These are phyloP conservation scores for Eugnorisma glareosa DNA, from an alignment of 2,888 invertebrate genomes.

Conservation along the genomic window DNA sequence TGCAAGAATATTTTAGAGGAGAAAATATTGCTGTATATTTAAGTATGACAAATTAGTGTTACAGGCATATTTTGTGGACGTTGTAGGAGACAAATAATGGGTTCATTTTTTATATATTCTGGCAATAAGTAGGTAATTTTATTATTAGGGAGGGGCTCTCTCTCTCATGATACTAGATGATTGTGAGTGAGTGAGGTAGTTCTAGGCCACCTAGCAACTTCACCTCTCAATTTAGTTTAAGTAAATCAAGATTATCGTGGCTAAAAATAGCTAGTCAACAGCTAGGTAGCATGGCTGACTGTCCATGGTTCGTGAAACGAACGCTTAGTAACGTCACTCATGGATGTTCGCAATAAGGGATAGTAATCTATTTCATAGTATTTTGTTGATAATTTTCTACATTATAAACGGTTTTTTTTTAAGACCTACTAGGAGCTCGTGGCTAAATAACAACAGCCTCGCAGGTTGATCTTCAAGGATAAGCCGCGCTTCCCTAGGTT, in stretches of 20 bases:
- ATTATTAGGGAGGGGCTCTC: not conserved
- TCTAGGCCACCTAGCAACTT: not conserved
- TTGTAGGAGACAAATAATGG: constrained; percentile 10
- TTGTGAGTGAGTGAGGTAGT: not conserved
- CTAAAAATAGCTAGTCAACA: not conserved
- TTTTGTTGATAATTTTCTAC: too few relatives aligned
- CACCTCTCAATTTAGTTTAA: not conserved
- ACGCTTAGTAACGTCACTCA: not conserved
- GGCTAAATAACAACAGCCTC: too few relatives aligned
- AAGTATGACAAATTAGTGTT: constrained; percentile 47
- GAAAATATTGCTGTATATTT: constrained; percentile 51
- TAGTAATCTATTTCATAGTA: not conserved
- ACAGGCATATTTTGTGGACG: constrained; percentile 28
- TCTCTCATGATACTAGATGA: not conserved
- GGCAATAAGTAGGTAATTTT: not conserved
- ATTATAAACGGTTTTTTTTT: too few relatives aligned
- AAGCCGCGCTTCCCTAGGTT: too few relatives aligned
- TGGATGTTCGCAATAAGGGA: not conserved
- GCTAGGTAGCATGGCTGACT: not conserved
- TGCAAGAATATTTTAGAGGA: constrained; percentile 46
- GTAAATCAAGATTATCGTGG: not conserved
- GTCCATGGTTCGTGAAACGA: not conserved
- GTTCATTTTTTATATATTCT: constrained; percentile 3
- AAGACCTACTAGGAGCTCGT: too few relatives aligned
- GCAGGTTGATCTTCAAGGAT: too few relatives aligned